phyloP scores from a whole-genome alignment of 2,797 vertebrate species.

The Tenualosa ilisha region DNA sequence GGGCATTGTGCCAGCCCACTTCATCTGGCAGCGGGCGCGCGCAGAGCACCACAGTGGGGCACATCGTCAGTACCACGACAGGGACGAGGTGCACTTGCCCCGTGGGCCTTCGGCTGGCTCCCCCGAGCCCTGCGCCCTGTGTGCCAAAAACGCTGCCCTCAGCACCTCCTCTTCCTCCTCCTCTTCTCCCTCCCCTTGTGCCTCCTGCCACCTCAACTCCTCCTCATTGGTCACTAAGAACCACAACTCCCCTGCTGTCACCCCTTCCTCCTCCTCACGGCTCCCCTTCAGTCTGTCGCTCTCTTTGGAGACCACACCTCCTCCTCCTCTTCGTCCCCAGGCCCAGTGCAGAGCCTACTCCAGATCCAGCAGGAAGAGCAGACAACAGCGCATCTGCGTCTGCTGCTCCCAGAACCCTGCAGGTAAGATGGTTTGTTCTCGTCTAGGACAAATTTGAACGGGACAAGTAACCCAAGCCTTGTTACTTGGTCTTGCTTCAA shows the following conservation, averaged over 20 bases:
- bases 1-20: constrained; percentile 88
- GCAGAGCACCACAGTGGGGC: constrained; percentile 86
- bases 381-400: constrained; percentile 39
- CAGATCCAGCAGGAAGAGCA: constrained; percentile 28
- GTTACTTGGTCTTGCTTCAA: too few species aligned
- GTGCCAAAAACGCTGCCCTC: constrained; percentile 64
- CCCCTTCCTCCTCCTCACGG: not conserved
- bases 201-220: constrained; percentile 51
- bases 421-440: constrained; percentile 41
- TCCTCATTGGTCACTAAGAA: constrained; percentile 56
- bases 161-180: constrained; percentile 61
- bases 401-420: constrained; percentile 42
- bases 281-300: constrained; percentile 37
- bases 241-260: not conserved
- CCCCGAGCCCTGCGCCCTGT: constrained; percentile 71
- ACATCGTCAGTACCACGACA: constrained; percentile 71
- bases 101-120: constrained; percentile 78
- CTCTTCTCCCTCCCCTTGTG: constrained; percentile 54
- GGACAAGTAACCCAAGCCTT: too few species aligned
- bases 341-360: constrained; percentile 21
- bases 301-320: constrained; percentile 59
- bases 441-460: too few species aligned
- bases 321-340: not conserved
- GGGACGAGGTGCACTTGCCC: constrained; percentile 62
- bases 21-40: constrained; percentile 86